Conservation (phyloP, 2,888 invertebrate genomes). For the Lasioglossum leucozonium region DNA sequence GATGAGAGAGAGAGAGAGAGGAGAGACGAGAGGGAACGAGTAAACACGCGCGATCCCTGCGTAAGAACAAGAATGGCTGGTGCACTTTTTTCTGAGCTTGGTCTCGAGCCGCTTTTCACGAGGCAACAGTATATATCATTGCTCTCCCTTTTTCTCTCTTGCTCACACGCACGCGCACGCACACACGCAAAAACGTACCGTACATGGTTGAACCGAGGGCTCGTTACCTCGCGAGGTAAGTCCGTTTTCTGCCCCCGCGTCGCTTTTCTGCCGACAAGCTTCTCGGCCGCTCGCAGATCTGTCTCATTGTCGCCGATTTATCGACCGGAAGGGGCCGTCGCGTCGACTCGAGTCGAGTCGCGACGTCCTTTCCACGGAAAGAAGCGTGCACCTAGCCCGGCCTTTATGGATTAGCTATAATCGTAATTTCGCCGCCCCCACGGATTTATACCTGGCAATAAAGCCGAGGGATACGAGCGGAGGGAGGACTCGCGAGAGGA, state of each 20-base stretch:
- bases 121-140: not conserved
- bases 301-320: slow-evolving; percentile 40
- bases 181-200: not conserved
- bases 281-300: not conserved
- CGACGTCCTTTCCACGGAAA: not conserved
- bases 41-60: slow-evolving; percentile 16
- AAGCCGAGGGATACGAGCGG: slow-evolving; percentile 34
- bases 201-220: not conserved
- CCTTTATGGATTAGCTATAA: slow-evolving; percentile 49
- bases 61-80: slow-evolving; percentile 34
- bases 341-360: no score
- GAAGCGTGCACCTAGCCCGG: not conserved
- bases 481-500: slow-evolving; percentile 34
- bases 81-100: slow-evolving; percentile 21
- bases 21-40: slow-evolving; percentile 6
- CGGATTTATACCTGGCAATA: slow-evolving; percentile 46
- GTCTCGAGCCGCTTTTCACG: slow-evolving; percentile 27
- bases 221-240: slow-evolving; percentile 6
- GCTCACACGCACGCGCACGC: not conserved
- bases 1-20: not conserved
- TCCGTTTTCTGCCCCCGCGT: slow-evolving; percentile 5
- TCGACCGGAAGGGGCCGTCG: slow-evolving; percentile 36
- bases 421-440: slow-evolving; percentile 47
- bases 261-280: slow-evolving; percentile 3
- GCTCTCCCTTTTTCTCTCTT: not conserved